Conservation (phyloP, 1,140 invertebrate genomes). For the Aplysia californica region DNA sequence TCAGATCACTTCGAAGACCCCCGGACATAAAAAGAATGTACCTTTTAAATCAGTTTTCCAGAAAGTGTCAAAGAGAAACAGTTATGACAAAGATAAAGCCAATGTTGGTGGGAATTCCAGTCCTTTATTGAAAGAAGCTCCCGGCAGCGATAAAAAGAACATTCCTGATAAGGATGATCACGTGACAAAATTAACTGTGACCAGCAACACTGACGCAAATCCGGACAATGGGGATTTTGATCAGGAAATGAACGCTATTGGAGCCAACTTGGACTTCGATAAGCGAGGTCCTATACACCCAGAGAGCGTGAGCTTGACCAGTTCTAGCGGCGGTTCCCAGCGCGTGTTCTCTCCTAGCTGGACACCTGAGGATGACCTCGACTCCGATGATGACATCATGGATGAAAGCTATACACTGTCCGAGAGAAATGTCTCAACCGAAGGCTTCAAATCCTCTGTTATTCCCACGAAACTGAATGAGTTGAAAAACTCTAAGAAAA, state of each 20-base stretch:
- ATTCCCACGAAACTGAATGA: conserved; percentile 50
- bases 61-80: neutral
- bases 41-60: neutral
- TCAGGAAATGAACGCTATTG: neutral
- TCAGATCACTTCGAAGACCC: neutral
- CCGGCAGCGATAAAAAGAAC: neutral
- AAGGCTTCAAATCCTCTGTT: conserved; percentile 58
- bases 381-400: conserved; percentile 57
- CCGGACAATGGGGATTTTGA: too few relatives aligned
- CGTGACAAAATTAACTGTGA: too few relatives aligned
- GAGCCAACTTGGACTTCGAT: neutral
- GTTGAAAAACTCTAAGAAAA: conserved; percentile 37
- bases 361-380: conserved; percentile 56
- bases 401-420: conserved; percentile 35
- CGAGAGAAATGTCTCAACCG: conserved; percentile 26
- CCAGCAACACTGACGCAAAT: too few relatives aligned
- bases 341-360: conserved; percentile 42
- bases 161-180: neutral
- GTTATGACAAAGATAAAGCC: too few relatives aligned
- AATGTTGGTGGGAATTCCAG: too few relatives aligned
- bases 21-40: neutral
- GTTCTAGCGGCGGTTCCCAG: conserved; percentile 11
- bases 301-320: conserved; percentile 7
- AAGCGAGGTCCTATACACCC: neutral
- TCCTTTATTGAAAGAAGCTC: neutral